phyloP scores from a whole-genome alignment of 1,140 invertebrate species.

The Periplaneta americana region DNA sequence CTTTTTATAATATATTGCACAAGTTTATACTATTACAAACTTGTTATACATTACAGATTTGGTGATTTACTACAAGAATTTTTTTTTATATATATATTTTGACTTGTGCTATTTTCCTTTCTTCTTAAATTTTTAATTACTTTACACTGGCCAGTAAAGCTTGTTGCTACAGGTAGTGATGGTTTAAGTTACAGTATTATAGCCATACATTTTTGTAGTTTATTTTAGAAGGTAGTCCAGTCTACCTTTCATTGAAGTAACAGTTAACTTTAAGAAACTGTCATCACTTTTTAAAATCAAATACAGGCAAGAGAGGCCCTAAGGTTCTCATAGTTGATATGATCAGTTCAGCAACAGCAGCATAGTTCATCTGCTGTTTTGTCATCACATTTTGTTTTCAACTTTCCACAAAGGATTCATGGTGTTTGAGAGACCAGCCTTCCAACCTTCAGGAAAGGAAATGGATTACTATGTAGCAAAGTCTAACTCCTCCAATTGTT shows the following conservation, averaged over 20 bases:
- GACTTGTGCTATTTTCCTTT: background rate
- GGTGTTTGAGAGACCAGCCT: background rate
- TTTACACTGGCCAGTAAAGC: background rate
- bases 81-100: too few species aligned
- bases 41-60: too few species aligned
- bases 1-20: too few species aligned
- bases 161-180: background rate
- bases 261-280: background rate
- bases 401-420: background rate
- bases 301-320: background rate
- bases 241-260: background rate
- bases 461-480: background rate
- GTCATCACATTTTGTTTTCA: background rate
- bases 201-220: background rate
- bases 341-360: background rate
- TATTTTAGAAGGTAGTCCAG: background rate
- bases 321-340: background rate
- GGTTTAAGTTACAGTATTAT: background rate
- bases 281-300: background rate
- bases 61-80: too few species aligned
- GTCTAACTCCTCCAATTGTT: background rate
- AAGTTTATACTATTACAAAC: too few species aligned
- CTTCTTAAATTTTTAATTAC: background rate
- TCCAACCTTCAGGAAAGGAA: background rate
- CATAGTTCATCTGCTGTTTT: background rate